Percentiles rank a stretch among this genome's conserved stretches.
These are phyloP conservation scores for Rhynchophorus ferrugineus DNA, from an alignment of 1,140 invertebrate species.

Conservation along the genomic window DNA sequence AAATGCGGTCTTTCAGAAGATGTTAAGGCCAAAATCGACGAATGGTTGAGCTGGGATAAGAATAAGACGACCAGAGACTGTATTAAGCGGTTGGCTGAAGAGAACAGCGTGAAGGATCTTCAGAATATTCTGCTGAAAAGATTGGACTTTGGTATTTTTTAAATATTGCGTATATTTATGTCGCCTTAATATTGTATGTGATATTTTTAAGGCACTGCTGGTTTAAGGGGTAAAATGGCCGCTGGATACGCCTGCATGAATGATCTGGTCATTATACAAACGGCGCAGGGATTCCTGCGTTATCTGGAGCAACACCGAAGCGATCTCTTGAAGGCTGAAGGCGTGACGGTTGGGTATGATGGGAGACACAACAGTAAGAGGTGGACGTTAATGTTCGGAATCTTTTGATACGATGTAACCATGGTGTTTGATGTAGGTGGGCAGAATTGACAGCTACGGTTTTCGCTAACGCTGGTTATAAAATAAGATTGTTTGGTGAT, in stretches of 20 bases:
- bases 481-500: constrained; percentile 75
- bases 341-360: constrained; percentile 91
- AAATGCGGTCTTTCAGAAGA: no score
- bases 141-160: constrained; percentile 46
- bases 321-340: constrained; percentile 48
- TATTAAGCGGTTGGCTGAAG: constrained; percentile 46
- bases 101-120: constrained; percentile 46
- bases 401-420: no score
- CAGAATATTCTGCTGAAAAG: constrained; percentile 54
- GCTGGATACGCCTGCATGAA: constrained; percentile 93
- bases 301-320: constrained; percentile 59
- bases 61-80: constrained; percentile 41
- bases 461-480: constrained; percentile 68
- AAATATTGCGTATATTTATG: constrained; percentile 50
- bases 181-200: neutral
- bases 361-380: constrained; percentile 88
- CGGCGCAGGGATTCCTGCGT: constrained; percentile 82
- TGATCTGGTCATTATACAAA: constrained; percentile 95
- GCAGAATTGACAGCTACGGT: constrained; percentile 82
- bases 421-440: no score
- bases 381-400: constrained; percentile 41
- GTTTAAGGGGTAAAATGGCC: constrained; percentile 84
- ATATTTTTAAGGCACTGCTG: constrained; percentile 51
- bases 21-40: constrained; percentile 52
- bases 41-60: constrained; percentile 58